phyloP scores from a whole-genome alignment of 1,140 invertebrate genomes.

The Prorops nasuta region DNA sequence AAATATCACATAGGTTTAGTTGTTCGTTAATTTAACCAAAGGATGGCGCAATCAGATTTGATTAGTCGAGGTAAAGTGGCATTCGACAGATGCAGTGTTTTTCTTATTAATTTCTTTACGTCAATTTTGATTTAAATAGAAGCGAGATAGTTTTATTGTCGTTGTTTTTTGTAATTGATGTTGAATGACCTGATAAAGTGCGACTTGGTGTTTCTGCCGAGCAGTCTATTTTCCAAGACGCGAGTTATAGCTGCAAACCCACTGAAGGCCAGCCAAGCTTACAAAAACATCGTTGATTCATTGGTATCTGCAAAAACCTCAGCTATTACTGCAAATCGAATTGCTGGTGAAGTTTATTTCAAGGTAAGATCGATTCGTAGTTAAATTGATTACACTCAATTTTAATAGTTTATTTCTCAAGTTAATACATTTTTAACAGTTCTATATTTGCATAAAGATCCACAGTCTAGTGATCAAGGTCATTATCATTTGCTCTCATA shows the following conservation, averaged over 20 bases:
- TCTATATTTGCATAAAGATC: too few species aligned
- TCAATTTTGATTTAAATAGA: neutral
- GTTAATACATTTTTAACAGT: neutral
- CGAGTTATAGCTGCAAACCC: slow-evolving; percentile 67
- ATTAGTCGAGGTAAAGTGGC: too few species aligned
- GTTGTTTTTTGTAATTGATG: slow-evolving; percentile 8
- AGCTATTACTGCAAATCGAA: slow-evolving; percentile 65
- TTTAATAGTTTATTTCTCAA: neutral
- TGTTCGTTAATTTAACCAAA: too few species aligned
- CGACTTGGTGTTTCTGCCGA: slow-evolving; percentile 20
- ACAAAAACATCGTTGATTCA: slow-evolving; percentile 74
- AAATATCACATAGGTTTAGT: too few species aligned
- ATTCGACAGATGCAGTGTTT: too few species aligned
- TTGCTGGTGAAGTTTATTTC: slow-evolving; percentile 61
- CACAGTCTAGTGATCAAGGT: neutral
- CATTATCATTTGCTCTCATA: slow-evolving; percentile 14
- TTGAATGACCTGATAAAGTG: slow-evolving; percentile 16
- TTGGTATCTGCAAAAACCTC: slow-evolving; percentile 64
- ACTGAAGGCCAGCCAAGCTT: slow-evolving; percentile 76
- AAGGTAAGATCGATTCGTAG: slow-evolving; percentile 41
- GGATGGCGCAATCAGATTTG: too few species aligned
- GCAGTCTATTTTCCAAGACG: slow-evolving; percentile 68
- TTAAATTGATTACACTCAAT: neutral
- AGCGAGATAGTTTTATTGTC: neutral
- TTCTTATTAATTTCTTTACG: neutral